phyloP scores from a whole-genome alignment of 2,888 invertebrate species.

The Chymomyza amoena region DNA sequence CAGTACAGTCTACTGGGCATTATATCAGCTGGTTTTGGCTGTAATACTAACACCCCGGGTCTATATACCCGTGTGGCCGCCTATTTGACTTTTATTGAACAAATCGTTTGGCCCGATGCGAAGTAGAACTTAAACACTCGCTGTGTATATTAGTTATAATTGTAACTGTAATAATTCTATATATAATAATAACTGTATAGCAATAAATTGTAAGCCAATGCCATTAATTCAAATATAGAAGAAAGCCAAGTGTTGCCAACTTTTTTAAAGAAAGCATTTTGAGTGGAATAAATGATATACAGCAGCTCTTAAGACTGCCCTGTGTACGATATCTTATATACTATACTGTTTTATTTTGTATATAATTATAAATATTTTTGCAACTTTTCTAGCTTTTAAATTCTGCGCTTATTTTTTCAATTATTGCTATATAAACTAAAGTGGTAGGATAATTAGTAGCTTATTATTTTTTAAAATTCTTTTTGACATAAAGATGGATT shows the following conservation, averaged over 20 bases:
- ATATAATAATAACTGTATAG: slow-evolving; percentile 32
- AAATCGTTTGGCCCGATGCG: slow-evolving; percentile 70
- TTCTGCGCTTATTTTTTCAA: too few relatives aligned
- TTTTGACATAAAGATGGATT: too few relatives aligned
- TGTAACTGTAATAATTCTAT: slow-evolving; percentile 21
- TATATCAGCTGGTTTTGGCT: slow-evolving; percentile 73
- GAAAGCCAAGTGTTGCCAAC: background rate
- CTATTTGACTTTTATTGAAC: slow-evolving; percentile 75
- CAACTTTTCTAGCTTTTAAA: too few relatives aligned
- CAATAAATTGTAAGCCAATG: slow-evolving; percentile 21
- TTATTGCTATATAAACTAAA: too few relatives aligned
- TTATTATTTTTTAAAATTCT: too few relatives aligned
- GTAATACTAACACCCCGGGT: slow-evolving; percentile 70
- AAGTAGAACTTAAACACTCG: background rate
- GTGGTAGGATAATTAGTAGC: too few relatives aligned
- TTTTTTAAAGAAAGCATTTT: background rate
- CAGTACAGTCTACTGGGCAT: slow-evolving; percentile 69
- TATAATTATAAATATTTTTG: too few relatives aligned
- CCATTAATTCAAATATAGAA: slow-evolving; percentile 7
- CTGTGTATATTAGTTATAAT: background rate
- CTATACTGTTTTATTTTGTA: too few relatives aligned
- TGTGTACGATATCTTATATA: too few relatives aligned
- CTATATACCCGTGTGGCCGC: slow-evolving; percentile 74
- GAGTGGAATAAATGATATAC: too few relatives aligned
- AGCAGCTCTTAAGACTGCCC: too few relatives aligned